Evolutionary conservation across 92 coral and sea anemone genomes (phyloP).

Genomic region (Phenganax stokvisi): DNA sequence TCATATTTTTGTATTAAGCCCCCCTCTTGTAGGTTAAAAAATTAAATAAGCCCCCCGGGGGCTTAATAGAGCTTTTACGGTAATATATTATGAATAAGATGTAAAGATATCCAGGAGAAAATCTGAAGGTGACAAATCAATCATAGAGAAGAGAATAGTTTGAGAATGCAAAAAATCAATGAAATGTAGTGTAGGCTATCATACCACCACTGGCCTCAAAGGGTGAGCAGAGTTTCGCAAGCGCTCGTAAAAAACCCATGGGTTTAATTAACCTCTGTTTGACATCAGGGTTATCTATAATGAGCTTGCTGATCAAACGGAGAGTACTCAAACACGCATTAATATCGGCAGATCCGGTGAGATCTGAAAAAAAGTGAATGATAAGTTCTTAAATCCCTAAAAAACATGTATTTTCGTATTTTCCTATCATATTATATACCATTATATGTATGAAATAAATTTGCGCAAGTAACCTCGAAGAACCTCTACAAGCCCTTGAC

Average conservation of each 20-base stretch:
- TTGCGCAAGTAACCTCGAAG: conserved; percentile 53
- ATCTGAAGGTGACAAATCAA: no score
- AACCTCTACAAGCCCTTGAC: conserved; percentile 68
- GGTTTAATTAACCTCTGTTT: conserved; percentile 58
- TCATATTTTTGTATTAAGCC: no score
- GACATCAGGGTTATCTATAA: conserved; percentile 51
- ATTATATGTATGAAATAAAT: no score
- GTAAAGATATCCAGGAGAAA: no score
- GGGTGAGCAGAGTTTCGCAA: conserved; percentile 52
- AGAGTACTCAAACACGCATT: conserved; percentile 54
- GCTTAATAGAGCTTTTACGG: no score
- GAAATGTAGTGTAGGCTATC: neutral
- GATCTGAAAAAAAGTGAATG: conserved; percentile 33
- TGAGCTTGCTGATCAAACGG: conserved; percentile 57
- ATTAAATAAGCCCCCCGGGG: no score
- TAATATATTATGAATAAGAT: no score
- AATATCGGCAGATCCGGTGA: conserved; percentile 31
- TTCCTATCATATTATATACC: no score
- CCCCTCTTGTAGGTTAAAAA: no score
- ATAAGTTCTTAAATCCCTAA: no score
- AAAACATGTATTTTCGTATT: no score
- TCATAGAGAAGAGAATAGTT: neutral
- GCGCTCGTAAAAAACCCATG: conserved; percentile 47
- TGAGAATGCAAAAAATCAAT: neutral
- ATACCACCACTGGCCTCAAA: conserved; percentile 35